Conservation (phyloP, 2,797 vertebrate species). For the Bovichtus diacanthus region DNA sequence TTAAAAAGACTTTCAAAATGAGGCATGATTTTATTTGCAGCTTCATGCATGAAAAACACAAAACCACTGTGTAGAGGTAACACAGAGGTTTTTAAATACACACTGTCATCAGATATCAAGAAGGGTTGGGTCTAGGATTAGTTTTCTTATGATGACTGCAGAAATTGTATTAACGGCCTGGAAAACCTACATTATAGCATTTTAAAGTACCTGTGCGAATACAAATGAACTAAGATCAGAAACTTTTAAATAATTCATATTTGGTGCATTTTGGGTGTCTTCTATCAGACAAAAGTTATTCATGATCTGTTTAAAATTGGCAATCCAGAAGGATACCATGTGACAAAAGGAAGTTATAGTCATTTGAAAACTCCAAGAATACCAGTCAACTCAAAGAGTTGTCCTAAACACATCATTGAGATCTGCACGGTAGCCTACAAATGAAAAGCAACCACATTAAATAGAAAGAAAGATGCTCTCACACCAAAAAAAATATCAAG, state of each 20-base stretch:
- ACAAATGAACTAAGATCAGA: background rate
- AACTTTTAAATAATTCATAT: background rate
- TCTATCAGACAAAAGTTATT: background rate
- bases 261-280: background rate
- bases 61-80: slow-evolving; percentile 24
- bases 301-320: background rate
- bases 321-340: background rate
- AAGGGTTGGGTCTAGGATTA: background rate
- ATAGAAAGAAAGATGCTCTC: slow-evolving; percentile 2
- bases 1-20: background rate
- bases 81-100: slow-evolving; percentile 26
- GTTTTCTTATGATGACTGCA: slow-evolving; percentile 10
- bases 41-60: slow-evolving; percentile 67
- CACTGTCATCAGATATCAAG: background rate
- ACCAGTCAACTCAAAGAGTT: slow-evolving; percentile 21
- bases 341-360: background rate
- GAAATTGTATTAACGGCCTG: background rate
- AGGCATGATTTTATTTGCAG: slow-evolving; percentile 65
- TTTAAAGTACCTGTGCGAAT: background rate
- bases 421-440: slow-evolving; percentile 32
- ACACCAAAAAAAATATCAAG: background rate
- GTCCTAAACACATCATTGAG: slow-evolving; percentile 1
- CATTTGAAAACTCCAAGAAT: background rate
- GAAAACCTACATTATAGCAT: background rate
- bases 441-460: slow-evolving; percentile 27